Percentiles rank a stretch among this genome's conserved stretches.
These are phyloP conservation scores for Dasyurus viverrinus DNA, from an alignment of 2,113 vertebrate species.

Conservation along the genomic window DNA sequence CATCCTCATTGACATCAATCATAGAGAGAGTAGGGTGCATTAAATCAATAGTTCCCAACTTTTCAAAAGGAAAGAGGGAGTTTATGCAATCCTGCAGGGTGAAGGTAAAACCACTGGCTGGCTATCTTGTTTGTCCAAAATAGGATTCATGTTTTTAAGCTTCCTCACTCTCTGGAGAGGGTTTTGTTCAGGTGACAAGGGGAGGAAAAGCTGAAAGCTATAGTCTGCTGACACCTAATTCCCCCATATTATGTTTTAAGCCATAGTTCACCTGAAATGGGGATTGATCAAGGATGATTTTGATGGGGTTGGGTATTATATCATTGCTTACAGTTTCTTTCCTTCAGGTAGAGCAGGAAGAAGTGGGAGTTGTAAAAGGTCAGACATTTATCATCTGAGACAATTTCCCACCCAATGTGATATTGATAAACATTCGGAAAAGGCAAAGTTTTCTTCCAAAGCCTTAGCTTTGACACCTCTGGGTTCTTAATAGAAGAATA, in stretches of 20 bases:
- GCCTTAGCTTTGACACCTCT: not conserved
- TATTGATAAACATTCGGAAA: not conserved
- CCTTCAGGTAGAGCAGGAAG: conserved; percentile 54
- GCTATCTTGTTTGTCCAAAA: conserved; percentile 62
- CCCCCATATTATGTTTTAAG: conserved; percentile 26
- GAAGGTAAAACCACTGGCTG: conserved; percentile 45
- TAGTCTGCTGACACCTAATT: conserved; percentile 42
- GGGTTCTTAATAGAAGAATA: conserved; percentile 43
- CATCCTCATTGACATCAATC: conserved; percentile 77
- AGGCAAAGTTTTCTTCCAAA: conserved; percentile 35
- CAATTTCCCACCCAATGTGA: conserved; percentile 37
- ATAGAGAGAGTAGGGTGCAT: conserved; percentile 54
- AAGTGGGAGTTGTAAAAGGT: conserved; percentile 24
- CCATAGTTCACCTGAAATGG: conserved; percentile 45
- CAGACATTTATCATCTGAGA: conserved; percentile 47
- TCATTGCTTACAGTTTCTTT: not conserved
- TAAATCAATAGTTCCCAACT: conserved; percentile 76
- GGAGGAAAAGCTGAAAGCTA: conserved; percentile 20
- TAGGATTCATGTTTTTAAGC: conserved; percentile 34
- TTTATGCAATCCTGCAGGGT: conserved; percentile 64
- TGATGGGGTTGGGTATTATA: not conserved
- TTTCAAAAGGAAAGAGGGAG: conserved; percentile 65
- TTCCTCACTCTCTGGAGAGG: conserved; percentile 25
- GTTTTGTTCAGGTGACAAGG: conserved; percentile 26
- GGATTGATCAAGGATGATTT: conserved; percentile 12